phyloP scores from a whole-genome alignment of 2,888 invertebrate species.

The Dermolepida albohirtum region DNA sequence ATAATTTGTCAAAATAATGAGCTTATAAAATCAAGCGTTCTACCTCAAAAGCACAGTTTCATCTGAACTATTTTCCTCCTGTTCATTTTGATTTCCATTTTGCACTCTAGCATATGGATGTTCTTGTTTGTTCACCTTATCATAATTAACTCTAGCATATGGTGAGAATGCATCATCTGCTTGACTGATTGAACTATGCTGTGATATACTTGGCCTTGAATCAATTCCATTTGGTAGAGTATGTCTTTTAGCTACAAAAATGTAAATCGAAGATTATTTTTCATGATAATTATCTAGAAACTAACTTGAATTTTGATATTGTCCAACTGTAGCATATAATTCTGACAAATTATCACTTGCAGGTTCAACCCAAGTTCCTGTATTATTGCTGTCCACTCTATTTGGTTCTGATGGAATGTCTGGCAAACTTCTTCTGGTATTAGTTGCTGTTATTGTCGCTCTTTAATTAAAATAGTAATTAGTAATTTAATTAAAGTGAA shows the following conservation, averaged over 20 bases:
- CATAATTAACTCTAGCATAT: constrained; percentile 78
- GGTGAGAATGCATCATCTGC: constrained; percentile 69
- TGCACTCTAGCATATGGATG: constrained; percentile 82
- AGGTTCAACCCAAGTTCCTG: constrained; percentile 57
- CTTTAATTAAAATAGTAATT: constrained; percentile 51
- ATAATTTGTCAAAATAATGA: constrained; percentile 5
- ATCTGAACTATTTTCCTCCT: constrained; percentile 51
- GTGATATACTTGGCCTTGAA: constrained; percentile 69
- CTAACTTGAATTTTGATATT: constrained; percentile 58
- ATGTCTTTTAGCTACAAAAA: constrained; percentile 56
- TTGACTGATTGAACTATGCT: constrained; percentile 72
- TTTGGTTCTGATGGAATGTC: constrained; percentile 78
- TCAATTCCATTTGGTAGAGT: constrained; percentile 59
- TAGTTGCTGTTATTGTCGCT: constrained; percentile 64
- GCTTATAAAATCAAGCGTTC: not conserved
- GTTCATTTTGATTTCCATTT: constrained; percentile 60
- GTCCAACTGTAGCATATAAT: constrained; percentile 83
- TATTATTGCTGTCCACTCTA: constrained; percentile 59
- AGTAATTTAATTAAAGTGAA: no score
- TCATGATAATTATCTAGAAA: constrained; percentile 3
- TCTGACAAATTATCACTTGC: constrained; percentile 84
- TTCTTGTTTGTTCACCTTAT: constrained; percentile 67
- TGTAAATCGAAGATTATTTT: constrained; percentile 12
- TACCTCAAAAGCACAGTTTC: constrained; percentile 47
- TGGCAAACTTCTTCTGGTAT: constrained; percentile 83